These are phyloP conservation scores for Sus scrofa DNA, from an alignment of 2,113 vertebrate genomes.

Conservation along the genomic window DNA sequence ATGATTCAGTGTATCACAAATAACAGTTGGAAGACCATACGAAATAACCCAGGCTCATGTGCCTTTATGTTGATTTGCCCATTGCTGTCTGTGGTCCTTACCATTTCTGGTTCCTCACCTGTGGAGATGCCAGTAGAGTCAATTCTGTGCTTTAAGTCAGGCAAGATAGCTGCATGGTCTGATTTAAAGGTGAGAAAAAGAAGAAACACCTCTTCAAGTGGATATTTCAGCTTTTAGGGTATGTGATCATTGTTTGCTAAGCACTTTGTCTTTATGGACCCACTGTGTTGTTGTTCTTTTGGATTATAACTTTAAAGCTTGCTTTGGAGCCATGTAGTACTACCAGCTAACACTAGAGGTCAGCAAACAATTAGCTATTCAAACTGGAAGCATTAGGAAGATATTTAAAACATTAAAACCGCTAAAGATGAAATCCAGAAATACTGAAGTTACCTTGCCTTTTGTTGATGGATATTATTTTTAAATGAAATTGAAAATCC, in stretches of 20 bases:
- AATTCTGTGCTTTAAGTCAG: neutral
- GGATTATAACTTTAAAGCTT: neutral
- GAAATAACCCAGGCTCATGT: fast-evolving
- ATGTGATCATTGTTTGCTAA: neutral
- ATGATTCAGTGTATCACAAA: neutral
- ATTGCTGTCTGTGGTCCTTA: too few relatives aligned
- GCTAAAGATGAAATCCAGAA: neutral
- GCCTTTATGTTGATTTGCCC: neutral
- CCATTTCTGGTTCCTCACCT: neutral
- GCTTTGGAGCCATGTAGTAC: slow-evolving; percentile 68
- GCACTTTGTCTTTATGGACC: neutral
- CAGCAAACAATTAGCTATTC: slow-evolving; percentile 70
- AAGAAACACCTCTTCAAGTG: neutral
- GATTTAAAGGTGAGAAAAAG: neutral
- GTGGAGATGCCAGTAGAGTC: neutral
- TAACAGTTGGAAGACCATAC: neutral
- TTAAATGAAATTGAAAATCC: neutral
- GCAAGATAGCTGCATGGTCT: neutral
- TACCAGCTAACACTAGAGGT: slow-evolving; percentile 83
- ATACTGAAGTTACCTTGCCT: neutral
- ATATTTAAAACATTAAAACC: neutral
- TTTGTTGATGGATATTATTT: neutral
- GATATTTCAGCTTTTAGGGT: neutral
- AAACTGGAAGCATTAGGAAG: neutral
- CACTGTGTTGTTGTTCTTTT: neutral